These are phyloP conservation scores for Griposia aprilina DNA, from an alignment of 2,888 invertebrate species.

Conservation along the genomic window DNA sequence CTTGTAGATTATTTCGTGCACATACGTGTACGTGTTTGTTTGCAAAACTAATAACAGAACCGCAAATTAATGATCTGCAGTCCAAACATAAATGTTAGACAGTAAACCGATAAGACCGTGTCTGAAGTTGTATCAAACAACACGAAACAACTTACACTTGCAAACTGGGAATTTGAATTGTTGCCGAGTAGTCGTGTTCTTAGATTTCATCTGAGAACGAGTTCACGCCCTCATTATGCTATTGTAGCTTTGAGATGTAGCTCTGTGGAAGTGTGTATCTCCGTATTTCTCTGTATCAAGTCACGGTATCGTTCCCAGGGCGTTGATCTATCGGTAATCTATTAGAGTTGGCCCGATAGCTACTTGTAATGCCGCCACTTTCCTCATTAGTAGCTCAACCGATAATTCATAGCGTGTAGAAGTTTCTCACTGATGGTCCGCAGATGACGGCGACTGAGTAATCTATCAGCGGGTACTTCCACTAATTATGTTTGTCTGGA, in stretches of 20 bases:
- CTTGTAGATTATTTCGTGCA: neutral
- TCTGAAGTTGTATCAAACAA: slow-evolving; percentile 33
- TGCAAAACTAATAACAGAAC: slow-evolving; percentile 28
- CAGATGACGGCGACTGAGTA: slow-evolving; percentile 18
- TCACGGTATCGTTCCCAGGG: slow-evolving; percentile 27
- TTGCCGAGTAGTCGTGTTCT: slow-evolving; percentile 20
- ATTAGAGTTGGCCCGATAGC: slow-evolving; percentile 54
- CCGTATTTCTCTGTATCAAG: slow-evolving; percentile 5
- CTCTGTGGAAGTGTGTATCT: neutral
- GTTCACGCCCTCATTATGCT: slow-evolving; percentile 23
- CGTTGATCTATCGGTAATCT: slow-evolving; percentile 67
- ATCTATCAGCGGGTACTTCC: slow-evolving; percentile 9
- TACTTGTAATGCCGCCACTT: slow-evolving; percentile 58
- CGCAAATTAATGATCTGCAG: slow-evolving; percentile 44
- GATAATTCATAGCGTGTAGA: slow-evolving; percentile 53
- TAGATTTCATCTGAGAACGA: slow-evolving; percentile 21
- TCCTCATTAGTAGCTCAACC: slow-evolving; percentile 62
- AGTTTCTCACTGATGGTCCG: slow-evolving; percentile 46
- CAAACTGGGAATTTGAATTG: slow-evolving; percentile 40
- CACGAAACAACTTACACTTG: slow-evolving; percentile 16
- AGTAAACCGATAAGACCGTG: slow-evolving; percentile 42
- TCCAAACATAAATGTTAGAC: slow-evolving; percentile 33
- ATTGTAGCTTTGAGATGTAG: slow-evolving; percentile 11
- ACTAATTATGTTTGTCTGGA: slow-evolving; percentile 25
- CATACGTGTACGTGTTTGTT: slow-evolving; percentile 5